phyloP scores from a whole-genome alignment of 2,888 invertebrate species.

The Pristionchus arcanus region DNA sequence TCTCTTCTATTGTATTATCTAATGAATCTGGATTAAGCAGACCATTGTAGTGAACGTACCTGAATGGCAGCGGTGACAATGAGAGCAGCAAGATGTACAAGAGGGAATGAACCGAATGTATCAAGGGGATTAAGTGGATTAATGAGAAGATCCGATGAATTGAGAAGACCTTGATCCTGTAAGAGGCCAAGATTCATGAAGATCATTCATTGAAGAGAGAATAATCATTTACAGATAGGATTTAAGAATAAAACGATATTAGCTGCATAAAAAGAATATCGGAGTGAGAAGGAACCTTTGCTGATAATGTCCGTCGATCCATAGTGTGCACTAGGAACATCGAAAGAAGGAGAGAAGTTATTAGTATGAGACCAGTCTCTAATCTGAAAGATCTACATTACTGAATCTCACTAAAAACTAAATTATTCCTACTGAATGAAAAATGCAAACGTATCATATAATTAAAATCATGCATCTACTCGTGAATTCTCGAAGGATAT shows the following conservation, averaged over 20 bases:
- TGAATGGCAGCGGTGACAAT: slow-evolving; percentile 1
- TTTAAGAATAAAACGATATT: too few species aligned
- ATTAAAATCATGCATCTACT: not conserved
- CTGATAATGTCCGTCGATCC: slow-evolving; percentile 24
- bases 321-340: slow-evolving; percentile 5
- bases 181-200: not conserved
- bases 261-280: too few species aligned
- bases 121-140: slow-evolving; percentile 17
- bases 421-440: too few species aligned
- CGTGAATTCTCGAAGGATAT: not conserved
- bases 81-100: slow-evolving; percentile 21
- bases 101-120: slow-evolving; percentile 34
- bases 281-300: not conserved
- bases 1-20: not conserved
- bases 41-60: not conserved
- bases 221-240: too few species aligned
- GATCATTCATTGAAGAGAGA: too few species aligned
- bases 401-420: not conserved
- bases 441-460: not conserved
- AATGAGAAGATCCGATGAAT: slow-evolving; percentile 34
- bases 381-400: not conserved
- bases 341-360: slow-evolving; percentile 24
- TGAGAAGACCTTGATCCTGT: slow-evolving; percentile 43
- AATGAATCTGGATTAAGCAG: not conserved
- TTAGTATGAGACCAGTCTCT: slow-evolving; percentile 49